A percentile compares a stretch with the other conserved stretches of the same genome.
Conservation (phyloP, 2,888 invertebrate species). For the Venustoraphidia nigricollis region DNA sequence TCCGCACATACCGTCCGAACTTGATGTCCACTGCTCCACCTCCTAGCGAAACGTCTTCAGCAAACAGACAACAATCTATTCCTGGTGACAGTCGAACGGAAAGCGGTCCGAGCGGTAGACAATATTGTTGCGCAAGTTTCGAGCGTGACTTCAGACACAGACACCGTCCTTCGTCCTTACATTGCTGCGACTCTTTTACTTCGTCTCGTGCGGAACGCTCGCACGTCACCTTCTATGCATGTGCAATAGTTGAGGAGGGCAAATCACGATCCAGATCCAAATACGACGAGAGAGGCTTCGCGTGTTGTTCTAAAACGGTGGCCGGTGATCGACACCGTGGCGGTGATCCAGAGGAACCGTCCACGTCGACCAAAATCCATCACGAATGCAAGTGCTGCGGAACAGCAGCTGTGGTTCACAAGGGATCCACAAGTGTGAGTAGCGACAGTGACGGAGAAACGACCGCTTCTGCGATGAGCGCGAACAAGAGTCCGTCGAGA, state of each 20-base stretch:
- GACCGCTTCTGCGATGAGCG: slow-evolving; percentile 17
- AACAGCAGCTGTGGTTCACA: slow-evolving; percentile 14
- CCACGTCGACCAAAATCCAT: slow-evolving; percentile 7
- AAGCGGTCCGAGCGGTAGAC: slow-evolving; percentile 7
- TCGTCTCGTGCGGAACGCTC: slow-evolving; percentile 22
- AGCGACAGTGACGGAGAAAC: slow-evolving; percentile 20
- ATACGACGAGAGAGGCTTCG: background rate
- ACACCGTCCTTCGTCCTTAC: slow-evolving; percentile 24
- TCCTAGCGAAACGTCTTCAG: slow-evolving; percentile 12
- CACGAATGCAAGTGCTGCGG: slow-evolving; percentile 11
- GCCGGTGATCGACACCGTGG: slow-evolving; percentile 13
- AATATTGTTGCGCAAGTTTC: no score
- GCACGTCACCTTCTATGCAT: slow-evolving; percentile 27
- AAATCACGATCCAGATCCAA: slow-evolving; percentile 22
- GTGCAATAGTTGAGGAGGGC: slow-evolving; percentile 35
- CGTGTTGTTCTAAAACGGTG: slow-evolving; percentile 5
- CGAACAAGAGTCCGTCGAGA: slow-evolving; percentile 4
- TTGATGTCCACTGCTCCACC: slow-evolving; percentile 16
- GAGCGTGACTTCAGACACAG: slow-evolving; percentile 5
- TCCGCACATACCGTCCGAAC: slow-evolving; percentile 36
- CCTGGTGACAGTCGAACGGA: slow-evolving; percentile 9
- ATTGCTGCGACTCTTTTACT: slow-evolving; percentile 26
- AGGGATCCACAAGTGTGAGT: slow-evolving; percentile 17
- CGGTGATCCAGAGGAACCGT: slow-evolving; percentile 18
- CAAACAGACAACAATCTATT: slow-evolving; percentile 15